These are phyloP conservation scores for Chrysolina oricalcia DNA, from an alignment of 2,888 invertebrate genomes.

Conservation along the genomic window DNA sequence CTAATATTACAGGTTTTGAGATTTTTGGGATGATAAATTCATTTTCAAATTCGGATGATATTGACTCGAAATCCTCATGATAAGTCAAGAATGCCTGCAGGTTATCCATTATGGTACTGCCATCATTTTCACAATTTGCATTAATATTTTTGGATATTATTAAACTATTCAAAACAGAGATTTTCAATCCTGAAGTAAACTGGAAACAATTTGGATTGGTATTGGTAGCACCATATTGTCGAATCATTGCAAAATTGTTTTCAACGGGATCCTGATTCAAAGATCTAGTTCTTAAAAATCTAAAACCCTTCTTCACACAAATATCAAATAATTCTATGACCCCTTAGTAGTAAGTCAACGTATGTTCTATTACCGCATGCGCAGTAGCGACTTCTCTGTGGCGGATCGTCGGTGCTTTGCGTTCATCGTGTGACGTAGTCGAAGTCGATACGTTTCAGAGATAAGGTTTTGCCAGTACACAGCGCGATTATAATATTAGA, in stretches of 20 bases:
- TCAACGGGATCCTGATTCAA: conserved; percentile 33
- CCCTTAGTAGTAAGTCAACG: no score
- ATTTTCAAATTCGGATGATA: neutral
- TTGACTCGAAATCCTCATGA: neutral
- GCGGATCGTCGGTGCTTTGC: no score
- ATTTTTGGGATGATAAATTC: neutral
- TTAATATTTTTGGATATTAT: conserved; percentile 8
- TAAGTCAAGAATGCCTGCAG: neutral
- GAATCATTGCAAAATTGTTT: conserved; percentile 41
- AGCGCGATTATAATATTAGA: no score
- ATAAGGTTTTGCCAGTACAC: no score
- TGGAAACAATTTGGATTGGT: conserved; percentile 43
- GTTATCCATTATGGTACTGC: conserved; percentile 9
- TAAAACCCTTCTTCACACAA: neutral
- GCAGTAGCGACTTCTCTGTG: no score
- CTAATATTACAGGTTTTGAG: neutral
- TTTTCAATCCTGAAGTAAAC: conserved; percentile 44
- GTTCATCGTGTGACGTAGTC: no score
- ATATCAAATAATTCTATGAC: neutral
- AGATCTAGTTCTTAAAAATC: conserved; percentile 14
- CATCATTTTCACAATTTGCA: conserved; percentile 5
- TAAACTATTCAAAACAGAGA: conserved; percentile 38
- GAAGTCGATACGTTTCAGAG: no score
- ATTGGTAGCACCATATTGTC: conserved; percentile 40
- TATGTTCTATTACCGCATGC: no score